Base-by-base conservation (phyloP, 2,113 vertebrate genomes). In the Takifugu bimaculatus region DNA sequence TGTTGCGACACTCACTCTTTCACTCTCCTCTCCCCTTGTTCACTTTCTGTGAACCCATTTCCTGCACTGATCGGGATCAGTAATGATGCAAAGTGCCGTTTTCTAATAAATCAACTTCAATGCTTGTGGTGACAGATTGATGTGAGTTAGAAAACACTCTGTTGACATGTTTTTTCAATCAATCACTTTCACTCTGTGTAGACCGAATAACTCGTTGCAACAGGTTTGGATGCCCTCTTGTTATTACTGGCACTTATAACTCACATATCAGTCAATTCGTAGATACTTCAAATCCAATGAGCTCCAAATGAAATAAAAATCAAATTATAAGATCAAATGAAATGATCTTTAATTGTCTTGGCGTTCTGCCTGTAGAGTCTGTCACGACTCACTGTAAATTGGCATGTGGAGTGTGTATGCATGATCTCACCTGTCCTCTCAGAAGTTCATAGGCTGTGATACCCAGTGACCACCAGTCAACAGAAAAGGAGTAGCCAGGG, bases 361-460 rank as follows among this genome's bases (percentile, higher is more conserved):
- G 6, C 9, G 32, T 35, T 35, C 32, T 35, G 32, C 32, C 32
- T 35, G 32, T 2, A 35, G 4, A 35, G 32, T 7, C 32, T 35
- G 32, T 35, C 32, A 6, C 9, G 32, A 35, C 32, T 35, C 32
- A 2, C 2, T 7, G 35, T 39, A 39, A 39, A 39, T 39, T 7
- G 35, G 11, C 35, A 39, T 10, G 49, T 54, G 43, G 59, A 62
- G 51, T 44, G 49, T 54, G 68, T 26, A 39, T 39, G 35, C 48
- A 54, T 54, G 43, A 27, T n/a, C 9, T 73, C 85, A 98, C 96
- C 93, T 95, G 93, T 82, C 94, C 93, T 85, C 94, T 87, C 11
- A 98, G 87, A 35, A 99, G 93, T 81, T 99, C 97, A 0, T 99
- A 99, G 0, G 94, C 94, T 0, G 96, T 98, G 87, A 99, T 90